Evolutionary conservation across 2,797 vertebrate genomes (phyloP), one percentile per base, ranked within the genome.

Genomic region (Galagoides demidoff): DNA sequence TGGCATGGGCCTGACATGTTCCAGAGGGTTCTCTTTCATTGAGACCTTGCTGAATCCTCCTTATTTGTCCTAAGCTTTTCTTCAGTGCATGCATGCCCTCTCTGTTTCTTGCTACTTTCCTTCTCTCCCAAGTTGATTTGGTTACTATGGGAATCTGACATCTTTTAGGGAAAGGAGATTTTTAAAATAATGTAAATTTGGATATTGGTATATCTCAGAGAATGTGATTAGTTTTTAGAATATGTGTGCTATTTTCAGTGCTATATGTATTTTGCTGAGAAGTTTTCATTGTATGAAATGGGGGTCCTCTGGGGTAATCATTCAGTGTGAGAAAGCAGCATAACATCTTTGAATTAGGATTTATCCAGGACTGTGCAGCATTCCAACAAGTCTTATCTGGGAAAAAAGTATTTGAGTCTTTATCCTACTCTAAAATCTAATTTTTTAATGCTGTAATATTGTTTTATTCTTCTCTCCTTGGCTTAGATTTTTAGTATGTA

Each of bases 201-300:
- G 90, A 1, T 45, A 0, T 84, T 49, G 31, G 20, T 57, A 1
- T 37, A 3, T 0, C 0, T 16, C 0, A 1, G 8, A 52, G 34
- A 7, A 6, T 3, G 81, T 64, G 20, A 91, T 25, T 43, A 49
- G 31, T 20, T 91, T 61, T 13, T 4, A 78, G 86, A 89, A 64
- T 10, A 0, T 1, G 0, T 0, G 1, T 1, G 4, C 3, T 59
- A 17, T 90, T 93, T 88, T 85, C 43, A 49, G 19, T 68, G 31
- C 8, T 12, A 0, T 17, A 7, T 89, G 39, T 59, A 11, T 76
- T 90, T 90, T 43, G 76, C 19, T 85, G 63, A 89, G 68, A 73
- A 20, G 16, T 71, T 93, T 84, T 86, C 61, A 71, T 81, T 89
- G 95, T 25, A n/a, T 90, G 85, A 59, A 89, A 66, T 84, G 25